These are phyloP conservation scores for Ceyx melanurus DNA, from an alignment of 2,113 vertebrate species.

Conservation along the genomic window DNA sequence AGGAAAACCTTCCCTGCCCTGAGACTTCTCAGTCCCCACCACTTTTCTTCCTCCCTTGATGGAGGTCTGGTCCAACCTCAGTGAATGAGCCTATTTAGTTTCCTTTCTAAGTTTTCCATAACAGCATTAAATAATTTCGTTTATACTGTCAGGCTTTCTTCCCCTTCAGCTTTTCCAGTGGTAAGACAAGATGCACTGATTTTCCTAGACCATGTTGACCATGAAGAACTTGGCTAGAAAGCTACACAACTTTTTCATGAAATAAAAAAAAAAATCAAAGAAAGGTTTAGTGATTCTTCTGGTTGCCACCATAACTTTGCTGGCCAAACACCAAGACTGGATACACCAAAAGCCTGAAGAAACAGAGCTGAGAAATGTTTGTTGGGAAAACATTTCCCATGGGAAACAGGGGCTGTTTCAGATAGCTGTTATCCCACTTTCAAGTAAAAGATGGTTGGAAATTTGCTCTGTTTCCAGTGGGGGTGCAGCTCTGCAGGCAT, in stretches of 20 bases:
- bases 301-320: neutral
- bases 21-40: neutral
- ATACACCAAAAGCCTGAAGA: neutral
- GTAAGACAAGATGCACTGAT: neutral
- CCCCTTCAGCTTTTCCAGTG: neutral
- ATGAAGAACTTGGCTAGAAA: neutral
- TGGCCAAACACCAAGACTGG: neutral
- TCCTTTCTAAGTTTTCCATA: neutral
- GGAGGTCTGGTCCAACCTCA: neutral
- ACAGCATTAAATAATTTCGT: neutral
- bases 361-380: neutral
- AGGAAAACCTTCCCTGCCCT: neutral
- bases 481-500: rapidly evolving
- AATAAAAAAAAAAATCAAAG: neutral
- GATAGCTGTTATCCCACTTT: neutral
- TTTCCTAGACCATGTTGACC: neutral
- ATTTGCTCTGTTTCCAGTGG: neutral
- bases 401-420: neutral
- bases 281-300: neutral
- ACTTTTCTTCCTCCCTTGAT: neutral
- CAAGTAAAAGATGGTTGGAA: neutral
- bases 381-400: neutral
- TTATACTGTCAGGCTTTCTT: neutral
- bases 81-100: neutral
- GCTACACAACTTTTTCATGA: neutral